phyloP scores from a whole-genome alignment of 2,888 invertebrate genomes.

The Nowickia ferox region DNA sequence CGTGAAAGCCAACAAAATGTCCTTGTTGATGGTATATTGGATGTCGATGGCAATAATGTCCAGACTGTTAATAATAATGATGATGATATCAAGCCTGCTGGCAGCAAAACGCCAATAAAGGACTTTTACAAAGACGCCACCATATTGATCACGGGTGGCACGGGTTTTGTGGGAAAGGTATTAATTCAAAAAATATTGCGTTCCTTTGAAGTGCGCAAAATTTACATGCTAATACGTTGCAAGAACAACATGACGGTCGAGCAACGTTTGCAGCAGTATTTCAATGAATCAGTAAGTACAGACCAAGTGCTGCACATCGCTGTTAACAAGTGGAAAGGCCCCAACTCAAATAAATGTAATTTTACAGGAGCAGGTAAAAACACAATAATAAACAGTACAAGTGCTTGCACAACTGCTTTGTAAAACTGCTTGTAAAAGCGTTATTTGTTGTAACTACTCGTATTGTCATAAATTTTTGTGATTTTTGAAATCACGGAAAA shows the following conservation, averaged over 20 bases:
- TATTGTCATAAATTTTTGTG: too few species aligned
- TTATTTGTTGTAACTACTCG: too few species aligned
- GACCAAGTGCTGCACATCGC: not conserved
- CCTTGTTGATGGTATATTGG: constrained; percentile 21
- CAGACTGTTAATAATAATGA: constrained; percentile 27
- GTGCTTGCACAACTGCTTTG: too few species aligned
- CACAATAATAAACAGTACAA: too few species aligned
- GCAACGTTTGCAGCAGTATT: constrained; percentile 80
- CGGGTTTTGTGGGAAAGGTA: constrained; percentile 83
- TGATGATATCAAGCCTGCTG: constrained; percentile 41
- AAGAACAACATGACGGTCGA: constrained; percentile 81
- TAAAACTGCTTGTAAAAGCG: too few species aligned
- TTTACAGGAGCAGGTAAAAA: too few species aligned
- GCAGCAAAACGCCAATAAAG: constrained; percentile 76
- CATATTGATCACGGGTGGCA: constrained; percentile 83
- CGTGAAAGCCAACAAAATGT: constrained; percentile 59
- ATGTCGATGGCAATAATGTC: constrained; percentile 38
- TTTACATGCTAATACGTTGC: constrained; percentile 82
- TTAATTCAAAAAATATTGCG: constrained; percentile 82
- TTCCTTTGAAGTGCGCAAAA: constrained; percentile 81
- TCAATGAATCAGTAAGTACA: constrained; percentile 81
- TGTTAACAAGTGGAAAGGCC: too few species aligned
- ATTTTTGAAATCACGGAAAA: too few species aligned
- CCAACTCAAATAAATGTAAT: too few species aligned
- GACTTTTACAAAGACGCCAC: constrained; percentile 82